These are phyloP conservation scores for Dasypogon diadema DNA, from an alignment of 2,888 invertebrate species.

Conservation along the genomic window DNA sequence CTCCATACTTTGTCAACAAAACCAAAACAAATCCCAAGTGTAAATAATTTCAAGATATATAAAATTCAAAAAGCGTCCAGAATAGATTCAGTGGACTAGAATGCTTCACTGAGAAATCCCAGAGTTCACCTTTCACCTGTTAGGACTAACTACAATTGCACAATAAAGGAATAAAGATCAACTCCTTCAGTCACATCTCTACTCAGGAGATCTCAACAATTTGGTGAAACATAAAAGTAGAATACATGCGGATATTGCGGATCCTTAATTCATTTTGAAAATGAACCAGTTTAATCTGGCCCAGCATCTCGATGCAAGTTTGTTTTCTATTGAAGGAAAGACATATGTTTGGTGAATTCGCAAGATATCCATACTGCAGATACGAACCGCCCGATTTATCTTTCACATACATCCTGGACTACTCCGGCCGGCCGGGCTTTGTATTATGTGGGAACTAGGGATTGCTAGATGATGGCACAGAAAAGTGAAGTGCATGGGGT, in stretches of 20 bases:
- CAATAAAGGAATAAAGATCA: slow-evolving; percentile 27
- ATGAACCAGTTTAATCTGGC: not conserved
- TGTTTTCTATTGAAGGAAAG: not conserved
- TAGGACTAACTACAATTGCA: slow-evolving; percentile 19
- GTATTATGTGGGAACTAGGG: not conserved
- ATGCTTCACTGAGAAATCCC: too few species aligned
- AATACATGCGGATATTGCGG: not conserved
- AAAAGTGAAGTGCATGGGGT: not conserved
- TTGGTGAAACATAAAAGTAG: not conserved
- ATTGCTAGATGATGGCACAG: not conserved
- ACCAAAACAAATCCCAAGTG: too few species aligned
- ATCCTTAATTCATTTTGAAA: not conserved
- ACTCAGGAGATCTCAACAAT: not conserved
- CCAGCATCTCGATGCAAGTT: not conserved
- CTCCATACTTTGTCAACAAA: too few species aligned
- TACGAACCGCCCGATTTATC: not conserved
- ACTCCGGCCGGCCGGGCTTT: not conserved
- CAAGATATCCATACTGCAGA: not conserved
- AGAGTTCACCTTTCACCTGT: too few species aligned
- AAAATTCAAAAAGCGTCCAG: not conserved
- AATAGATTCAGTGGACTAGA: too few species aligned
- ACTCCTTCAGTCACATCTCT: slow-evolving; percentile 3
- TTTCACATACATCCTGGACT: not conserved
- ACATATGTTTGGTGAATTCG: slow-evolving; percentile 1
- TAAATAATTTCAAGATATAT: not conserved